Evolutionary conservation across 2,797 vertebrate genomes (phyloP).

Genomic region (Cheirogaleus major): DNA sequence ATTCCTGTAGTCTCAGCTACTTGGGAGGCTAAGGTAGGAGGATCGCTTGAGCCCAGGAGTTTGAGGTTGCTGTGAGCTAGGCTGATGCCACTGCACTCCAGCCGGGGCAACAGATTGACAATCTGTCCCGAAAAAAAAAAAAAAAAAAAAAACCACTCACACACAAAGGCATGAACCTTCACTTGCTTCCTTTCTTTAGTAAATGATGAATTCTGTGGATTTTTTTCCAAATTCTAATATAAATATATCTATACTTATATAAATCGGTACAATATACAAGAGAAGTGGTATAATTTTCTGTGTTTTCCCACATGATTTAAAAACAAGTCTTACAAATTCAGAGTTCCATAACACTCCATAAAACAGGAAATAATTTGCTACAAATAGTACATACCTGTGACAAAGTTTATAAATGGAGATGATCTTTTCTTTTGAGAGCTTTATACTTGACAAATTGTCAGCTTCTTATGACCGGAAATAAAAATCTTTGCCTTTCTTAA

Average conservation of each 20-base stretch:
- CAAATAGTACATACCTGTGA: neutral
- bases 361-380: neutral
- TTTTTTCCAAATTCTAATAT: neutral
- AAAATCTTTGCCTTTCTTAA: neutral
- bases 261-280: neutral
- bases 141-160: neutral
- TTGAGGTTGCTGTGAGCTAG: no score
- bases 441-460: neutral
- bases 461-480: neutral
- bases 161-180: neutral
- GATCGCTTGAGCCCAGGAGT: no score
- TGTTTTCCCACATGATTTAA: neutral
- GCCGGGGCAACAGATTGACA: no score
- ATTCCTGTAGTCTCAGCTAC: no score
- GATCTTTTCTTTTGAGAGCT: neutral
- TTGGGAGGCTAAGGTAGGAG: no score
- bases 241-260: neutral
- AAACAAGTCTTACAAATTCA: constrained; percentile 12
- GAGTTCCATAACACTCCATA: neutral
- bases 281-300: neutral
- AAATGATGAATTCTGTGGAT: neutral
- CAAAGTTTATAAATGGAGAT: neutral
- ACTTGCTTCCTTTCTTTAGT: neutral
- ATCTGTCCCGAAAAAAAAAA: neutral
- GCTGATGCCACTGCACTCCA: no score